Percentiles rank a stretch among this genome's conserved stretches.
phyloP scores from a whole-genome alignment of 2,888 invertebrate species.

The Junonia oenone region DNA sequence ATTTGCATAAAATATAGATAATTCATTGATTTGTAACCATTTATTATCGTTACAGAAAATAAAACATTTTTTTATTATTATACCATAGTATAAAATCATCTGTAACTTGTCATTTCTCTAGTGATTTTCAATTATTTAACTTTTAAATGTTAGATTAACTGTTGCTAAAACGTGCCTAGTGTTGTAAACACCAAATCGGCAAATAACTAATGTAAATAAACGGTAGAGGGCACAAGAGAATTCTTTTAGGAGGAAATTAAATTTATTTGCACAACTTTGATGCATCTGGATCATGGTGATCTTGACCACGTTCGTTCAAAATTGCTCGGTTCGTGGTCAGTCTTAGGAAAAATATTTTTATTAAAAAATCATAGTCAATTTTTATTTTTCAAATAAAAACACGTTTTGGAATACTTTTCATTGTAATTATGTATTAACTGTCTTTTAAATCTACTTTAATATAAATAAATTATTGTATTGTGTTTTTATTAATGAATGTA shows the following conservation, averaged over 20 bases:
- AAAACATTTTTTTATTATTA: no score
- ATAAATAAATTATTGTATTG: no score
- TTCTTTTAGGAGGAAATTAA: constrained; percentile 17
- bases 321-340: background rate
- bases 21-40: no score
- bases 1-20: no score
- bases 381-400: background rate
- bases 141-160: background rate
- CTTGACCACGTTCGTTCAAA: background rate
- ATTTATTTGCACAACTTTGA: background rate
- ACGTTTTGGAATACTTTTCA: background rate
- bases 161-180: constrained; percentile 13
- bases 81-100: background rate
- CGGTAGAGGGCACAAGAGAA: constrained; percentile 34
- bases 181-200: constrained; percentile 19
- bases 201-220: constrained; percentile 28
- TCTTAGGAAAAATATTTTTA: background rate
- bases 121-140: background rate
- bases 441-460: no score
- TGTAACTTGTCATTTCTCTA: background rate
- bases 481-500: no score
- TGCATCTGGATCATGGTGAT: background rate
- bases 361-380: background rate
- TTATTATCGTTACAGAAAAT: no score
- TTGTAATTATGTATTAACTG: no score